Evolutionary conservation across 2,888 invertebrate species (phyloP).

Genomic region (Theodoxus fluviatilis): DNA sequence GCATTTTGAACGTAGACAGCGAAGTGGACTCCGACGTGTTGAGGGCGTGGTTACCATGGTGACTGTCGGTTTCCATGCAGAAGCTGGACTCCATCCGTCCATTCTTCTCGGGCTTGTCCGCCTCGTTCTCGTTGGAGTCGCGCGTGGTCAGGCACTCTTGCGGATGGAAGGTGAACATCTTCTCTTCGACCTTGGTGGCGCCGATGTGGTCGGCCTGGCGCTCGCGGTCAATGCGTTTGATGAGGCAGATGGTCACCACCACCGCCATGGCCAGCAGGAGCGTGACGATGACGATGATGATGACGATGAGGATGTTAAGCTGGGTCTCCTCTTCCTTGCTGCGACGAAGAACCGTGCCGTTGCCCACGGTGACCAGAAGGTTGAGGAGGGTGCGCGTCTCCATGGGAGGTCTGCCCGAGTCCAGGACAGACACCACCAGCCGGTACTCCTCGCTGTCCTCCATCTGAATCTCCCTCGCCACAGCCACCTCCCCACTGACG

Average conservation of each 20-base stretch:
- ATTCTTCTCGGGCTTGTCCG: slow-evolving; percentile 39
- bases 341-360: slow-evolving; percentile 37
- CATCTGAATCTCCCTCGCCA: slow-evolving; percentile 42
- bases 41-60: slow-evolving; percentile 30
- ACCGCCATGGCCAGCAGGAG: slow-evolving; percentile 47
- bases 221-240: slow-evolving; percentile 42
- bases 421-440: slow-evolving; percentile 47
- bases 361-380: slow-evolving; percentile 38
- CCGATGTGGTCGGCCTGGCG: slow-evolving; percentile 32
- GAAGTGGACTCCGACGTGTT: slow-evolving; percentile 32
- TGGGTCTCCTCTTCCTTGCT: slow-evolving; percentile 28
- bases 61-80: too few relatives aligned
- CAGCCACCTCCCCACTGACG: slow-evolving; percentile 63
- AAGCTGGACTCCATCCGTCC: slow-evolving; percentile 55
- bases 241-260: slow-evolving; percentile 45
- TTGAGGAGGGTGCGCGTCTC: slow-evolving; percentile 41
- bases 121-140: slow-evolving; percentile 13
- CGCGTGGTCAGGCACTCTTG: slow-evolving; percentile 29
- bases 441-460: slow-evolving; percentile 42
- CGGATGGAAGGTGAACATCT: slow-evolving; percentile 35
- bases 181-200: slow-evolving; percentile 30
- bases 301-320: slow-evolving; percentile 49
- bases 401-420: slow-evolving; percentile 43
- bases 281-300: slow-evolving; percentile 48
- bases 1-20: slow-evolving; percentile 31